Conservation (phyloP, 2,113 vertebrate species). For the Halichoerus grypus region DNA sequence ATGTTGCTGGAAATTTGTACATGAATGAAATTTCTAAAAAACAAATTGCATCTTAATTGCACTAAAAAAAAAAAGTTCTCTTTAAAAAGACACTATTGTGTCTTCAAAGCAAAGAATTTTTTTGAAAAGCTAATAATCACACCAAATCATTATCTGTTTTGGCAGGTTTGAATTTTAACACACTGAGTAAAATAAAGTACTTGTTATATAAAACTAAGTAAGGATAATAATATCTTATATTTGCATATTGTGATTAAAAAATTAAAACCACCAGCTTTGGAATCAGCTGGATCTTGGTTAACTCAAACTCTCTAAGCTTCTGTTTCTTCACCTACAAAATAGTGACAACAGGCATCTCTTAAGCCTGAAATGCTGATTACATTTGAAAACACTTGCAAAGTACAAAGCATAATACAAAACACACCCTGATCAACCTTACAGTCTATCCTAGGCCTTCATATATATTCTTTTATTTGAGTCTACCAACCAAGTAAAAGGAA, state of each 20-base stretch:
- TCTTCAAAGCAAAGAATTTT: conserved; percentile 9
- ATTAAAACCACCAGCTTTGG: conserved; percentile 11
- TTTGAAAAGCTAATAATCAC: conserved; percentile 45
- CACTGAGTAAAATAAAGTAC: background rate
- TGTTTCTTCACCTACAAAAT: background rate
- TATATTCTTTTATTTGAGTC: background rate
- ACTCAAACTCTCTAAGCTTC: background rate
- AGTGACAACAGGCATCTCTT: background rate
- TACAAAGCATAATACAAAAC: background rate
- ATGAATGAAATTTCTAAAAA: conserved; percentile 50
- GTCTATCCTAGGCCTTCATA: background rate
- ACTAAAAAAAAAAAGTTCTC: background rate
- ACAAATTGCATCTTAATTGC: conserved; percentile 15
- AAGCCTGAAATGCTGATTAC: background rate
- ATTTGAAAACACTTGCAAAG: background rate
- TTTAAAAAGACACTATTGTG: background rate
- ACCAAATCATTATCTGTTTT: conserved; percentile 36
- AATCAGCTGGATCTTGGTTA: background rate
- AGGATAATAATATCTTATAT: conserved; percentile 5
- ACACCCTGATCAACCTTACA: background rate
- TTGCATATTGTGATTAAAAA: background rate
- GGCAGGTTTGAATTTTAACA: conserved; percentile 44
- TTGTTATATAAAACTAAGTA: background rate
- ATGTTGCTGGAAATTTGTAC: background rate
- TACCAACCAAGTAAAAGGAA: background rate